Conservation (phyloP, 2,888 invertebrate genomes). For the Magallana nippona region DNA sequence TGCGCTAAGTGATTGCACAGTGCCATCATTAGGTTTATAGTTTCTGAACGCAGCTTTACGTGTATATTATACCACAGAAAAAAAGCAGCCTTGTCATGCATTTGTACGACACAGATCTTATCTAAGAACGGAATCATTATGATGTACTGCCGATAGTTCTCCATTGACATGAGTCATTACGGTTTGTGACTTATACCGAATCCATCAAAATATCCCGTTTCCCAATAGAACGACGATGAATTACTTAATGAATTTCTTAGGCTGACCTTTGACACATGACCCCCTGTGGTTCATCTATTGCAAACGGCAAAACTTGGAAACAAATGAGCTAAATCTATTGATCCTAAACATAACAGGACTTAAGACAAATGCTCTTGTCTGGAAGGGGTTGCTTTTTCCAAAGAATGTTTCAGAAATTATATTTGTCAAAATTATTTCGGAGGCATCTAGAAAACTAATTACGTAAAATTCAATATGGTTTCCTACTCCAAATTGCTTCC, state of each 20-base stretch:
- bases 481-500: constrained; percentile 31
- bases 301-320: constrained; percentile 21
- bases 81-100: too few relatives aligned
- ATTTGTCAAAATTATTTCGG: constrained; percentile 32
- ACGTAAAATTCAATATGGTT: constrained; percentile 37
- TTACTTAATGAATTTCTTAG: constrained; percentile 30
- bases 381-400: constrained; percentile 5
- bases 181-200: constrained; percentile 16
- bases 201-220: constrained; percentile 27
- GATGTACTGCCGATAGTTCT: background rate
- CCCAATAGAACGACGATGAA: constrained; percentile 24
- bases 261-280: constrained; percentile 11
- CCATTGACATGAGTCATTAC: constrained; percentile 27
- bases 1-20: constrained; percentile 15
- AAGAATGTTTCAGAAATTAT: constrained; percentile 18
- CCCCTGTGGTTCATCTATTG: background rate
- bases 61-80: background rate
- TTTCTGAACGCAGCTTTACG: background rate
- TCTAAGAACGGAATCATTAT: too few relatives aligned
- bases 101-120: too few relatives aligned
- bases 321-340: constrained; percentile 29
- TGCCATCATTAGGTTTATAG: background rate
- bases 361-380: constrained; percentile 33
- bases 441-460: constrained; percentile 28
- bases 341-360: background rate